Evolutionary conservation across 1,140 invertebrate genomes (phyloP), one percentile per base, ranked within the genome.

Genomic region (Wiebesia pumilae): DNA sequence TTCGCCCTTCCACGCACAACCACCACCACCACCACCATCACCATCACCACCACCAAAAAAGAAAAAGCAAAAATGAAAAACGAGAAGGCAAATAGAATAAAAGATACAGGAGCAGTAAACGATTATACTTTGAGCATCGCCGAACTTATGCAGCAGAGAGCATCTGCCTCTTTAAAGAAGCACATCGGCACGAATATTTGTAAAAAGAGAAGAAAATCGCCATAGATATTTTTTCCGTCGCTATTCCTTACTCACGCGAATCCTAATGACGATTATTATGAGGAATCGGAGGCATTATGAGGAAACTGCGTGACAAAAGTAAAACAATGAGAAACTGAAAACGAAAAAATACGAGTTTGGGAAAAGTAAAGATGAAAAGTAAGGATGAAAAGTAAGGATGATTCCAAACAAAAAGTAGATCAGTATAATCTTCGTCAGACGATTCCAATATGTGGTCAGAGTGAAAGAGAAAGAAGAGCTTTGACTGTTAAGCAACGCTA

Each of bases 401-500:
- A 30, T 7, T 69, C 47, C 19, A 82, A 71, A 33, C 0, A n/a
- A 0, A n/a, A 71, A 71, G 30, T 38, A 71, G 35, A 21, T 10
- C 69, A 19, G 69, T 71, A 24, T 71, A 71, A 38, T 71, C 69
- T 71, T 71, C 69, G 35, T 38, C 33, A 24, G 69, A 38, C 69
- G 19, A 38, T 71, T 71, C 69, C 16, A 40, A 40, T 73, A 69
- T 35, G 14, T 35, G 33, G 12, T 69, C 30, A 33, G 27, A 43
- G 51, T 14, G 83, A 73, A 58, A 75, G 69, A 83, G 14, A 75
- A 40, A 62, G 30, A 30, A 65, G 78, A 58, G 24, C 10, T 79
- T 69, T 54, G 77, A 79, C 43, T 79, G 77, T 79, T 79, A 84
- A 79, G 65, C 84, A 81, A 30, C 43, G 78, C 84, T 73, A 85